Evolutionary conservation across 2,888 invertebrate genomes (phyloP).

Genomic region (Polyploca ridens): DNA sequence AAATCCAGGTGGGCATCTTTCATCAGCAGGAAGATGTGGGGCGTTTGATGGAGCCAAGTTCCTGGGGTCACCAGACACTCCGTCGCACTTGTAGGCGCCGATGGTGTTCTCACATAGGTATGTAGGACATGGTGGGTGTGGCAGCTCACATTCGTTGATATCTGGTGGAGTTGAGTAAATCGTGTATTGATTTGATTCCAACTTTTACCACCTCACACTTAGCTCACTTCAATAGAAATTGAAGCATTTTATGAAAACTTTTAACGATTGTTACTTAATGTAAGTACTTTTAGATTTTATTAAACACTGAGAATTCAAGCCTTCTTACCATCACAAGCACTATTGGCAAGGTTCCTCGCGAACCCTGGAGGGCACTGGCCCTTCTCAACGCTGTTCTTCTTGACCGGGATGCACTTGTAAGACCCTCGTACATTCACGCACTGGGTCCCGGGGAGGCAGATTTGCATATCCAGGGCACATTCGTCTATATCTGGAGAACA

Average conservation of each 20-base stretch:
- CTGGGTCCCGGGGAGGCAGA: constrained; percentile 84
- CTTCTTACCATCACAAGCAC: constrained; percentile 80
- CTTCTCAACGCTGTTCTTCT: constrained; percentile 40
- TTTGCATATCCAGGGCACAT: constrained; percentile 85
- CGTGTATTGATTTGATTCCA: background rate
- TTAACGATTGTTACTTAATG: no score
- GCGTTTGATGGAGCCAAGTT: constrained; percentile 42
- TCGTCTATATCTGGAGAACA: constrained; percentile 89
- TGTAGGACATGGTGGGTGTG: constrained; percentile 68
- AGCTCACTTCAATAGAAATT: no score
- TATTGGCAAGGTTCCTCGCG: constrained; percentile 73
- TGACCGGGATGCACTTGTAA: constrained; percentile 84
- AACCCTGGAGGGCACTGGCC: constrained; percentile 83
- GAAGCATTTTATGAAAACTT: no score
- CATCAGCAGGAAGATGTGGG: constrained; percentile 47
- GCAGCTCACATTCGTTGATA: constrained; percentile 91
- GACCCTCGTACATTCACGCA: constrained; percentile 88
- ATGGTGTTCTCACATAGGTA: constrained; percentile 77
- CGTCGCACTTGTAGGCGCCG: constrained; percentile 77
- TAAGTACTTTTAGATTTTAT: no score
- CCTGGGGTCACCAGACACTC: constrained; percentile 63
- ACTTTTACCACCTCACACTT: no score
- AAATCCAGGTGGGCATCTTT: constrained; percentile 83
- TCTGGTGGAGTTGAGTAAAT: constrained; percentile 75
- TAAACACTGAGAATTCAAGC: no score